These are phyloP conservation scores for Cariama cristata DNA, from an alignment of 2,113 vertebrate genomes.

Conservation along the genomic window DNA sequence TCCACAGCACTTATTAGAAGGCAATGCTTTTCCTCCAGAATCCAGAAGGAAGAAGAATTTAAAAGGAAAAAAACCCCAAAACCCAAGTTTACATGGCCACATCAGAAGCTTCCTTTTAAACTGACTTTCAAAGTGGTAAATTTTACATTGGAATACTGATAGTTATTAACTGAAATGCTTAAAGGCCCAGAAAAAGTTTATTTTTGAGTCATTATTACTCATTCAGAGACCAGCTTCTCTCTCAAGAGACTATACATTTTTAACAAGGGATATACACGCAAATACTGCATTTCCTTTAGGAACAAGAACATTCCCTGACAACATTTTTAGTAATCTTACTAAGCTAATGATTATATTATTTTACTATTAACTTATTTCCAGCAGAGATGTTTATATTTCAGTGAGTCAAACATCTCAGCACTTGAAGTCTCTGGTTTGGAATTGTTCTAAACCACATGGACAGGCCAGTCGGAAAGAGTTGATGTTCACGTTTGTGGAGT, in stretches of 20 bases:
- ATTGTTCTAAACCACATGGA: background rate
- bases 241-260: background rate
- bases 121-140: background rate
- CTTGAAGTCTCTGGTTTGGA: background rate
- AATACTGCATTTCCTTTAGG: slow-evolving; percentile 25
- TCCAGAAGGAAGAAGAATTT: background rate
- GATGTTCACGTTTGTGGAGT: background rate
- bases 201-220: slow-evolving; percentile 4
- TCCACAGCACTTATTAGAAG: slow-evolving; percentile 8
- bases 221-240: background rate
- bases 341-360: background rate
- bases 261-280: background rate
- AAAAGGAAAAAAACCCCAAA: background rate
- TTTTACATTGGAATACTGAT: background rate
- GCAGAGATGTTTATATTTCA: slow-evolving; percentile 20
- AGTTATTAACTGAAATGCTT: slow-evolving; percentile 11
- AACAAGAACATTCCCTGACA: background rate
- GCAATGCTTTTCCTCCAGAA: background rate
- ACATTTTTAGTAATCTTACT: background rate
- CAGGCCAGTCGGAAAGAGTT: background rate
- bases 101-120: background rate
- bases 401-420: background rate
- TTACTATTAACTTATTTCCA: background rate
- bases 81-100: background rate
- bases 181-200: background rate